Evolutionary conservation across 1,140 invertebrate genomes (phyloP).

Genomic region (Bombus picipes): DNA sequence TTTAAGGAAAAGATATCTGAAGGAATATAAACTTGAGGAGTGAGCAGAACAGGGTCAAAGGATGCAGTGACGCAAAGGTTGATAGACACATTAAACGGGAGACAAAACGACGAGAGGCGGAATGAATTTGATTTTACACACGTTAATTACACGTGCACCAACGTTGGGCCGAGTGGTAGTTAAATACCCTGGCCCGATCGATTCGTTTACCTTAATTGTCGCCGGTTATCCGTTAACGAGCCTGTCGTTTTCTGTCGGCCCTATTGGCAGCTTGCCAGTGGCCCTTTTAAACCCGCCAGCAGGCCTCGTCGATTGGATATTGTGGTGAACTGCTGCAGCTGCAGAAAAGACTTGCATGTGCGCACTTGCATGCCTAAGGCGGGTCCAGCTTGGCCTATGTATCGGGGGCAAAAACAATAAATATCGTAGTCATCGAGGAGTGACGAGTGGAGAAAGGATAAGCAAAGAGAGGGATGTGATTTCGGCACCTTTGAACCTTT

Average conservation of each 20-base stretch:
- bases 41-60: too few species aligned
- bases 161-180: slow-evolving; percentile 44
- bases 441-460: background rate
- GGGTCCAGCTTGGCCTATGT: background rate
- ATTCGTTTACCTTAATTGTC: slow-evolving; percentile 71
- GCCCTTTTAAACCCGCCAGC: slow-evolving; percentile 63
- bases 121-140: slow-evolving; percentile 41
- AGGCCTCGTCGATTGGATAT: slow-evolving; percentile 70
- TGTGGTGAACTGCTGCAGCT: slow-evolving; percentile 60
- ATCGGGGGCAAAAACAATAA: slow-evolving; percentile 36
- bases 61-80: background rate
- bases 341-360: slow-evolving; percentile 47
- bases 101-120: background rate
- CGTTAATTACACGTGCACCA: slow-evolving; percentile 41
- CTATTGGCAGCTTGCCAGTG: slow-evolving; percentile 70
- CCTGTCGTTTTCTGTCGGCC: slow-evolving; percentile 66
- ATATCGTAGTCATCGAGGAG: slow-evolving; percentile 4
- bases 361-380: slow-evolving; percentile 12
- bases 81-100: background rate
- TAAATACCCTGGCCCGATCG: slow-evolving; percentile 66
- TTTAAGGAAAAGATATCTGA: too few species aligned
- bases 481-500: background rate
- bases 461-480: background rate
- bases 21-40: too few species aligned
- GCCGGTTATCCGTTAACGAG: slow-evolving; percentile 70